Evolutionary conservation across 35 echinoderm and acorn worm species (phyloP).

Genomic region (Heliocidaris erythrogramma): DNA sequence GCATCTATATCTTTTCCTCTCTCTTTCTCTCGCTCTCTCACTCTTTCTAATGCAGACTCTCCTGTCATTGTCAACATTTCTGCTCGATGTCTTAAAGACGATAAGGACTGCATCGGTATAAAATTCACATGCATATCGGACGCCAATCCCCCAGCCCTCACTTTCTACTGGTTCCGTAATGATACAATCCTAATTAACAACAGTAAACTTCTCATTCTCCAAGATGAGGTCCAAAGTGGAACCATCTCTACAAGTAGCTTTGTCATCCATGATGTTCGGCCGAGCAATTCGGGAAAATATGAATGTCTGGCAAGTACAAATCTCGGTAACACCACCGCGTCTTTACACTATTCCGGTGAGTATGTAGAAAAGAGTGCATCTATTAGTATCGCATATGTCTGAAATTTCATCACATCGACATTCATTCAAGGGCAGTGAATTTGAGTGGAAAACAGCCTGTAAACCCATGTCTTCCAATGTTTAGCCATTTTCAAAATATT

Average conservation of each 20-base stretch:
- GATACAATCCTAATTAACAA: not conserved
- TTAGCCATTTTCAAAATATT: not conserved
- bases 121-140: not conserved
- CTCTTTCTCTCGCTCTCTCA: not conserved
- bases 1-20: not conserved
- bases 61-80: not conserved
- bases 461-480: not conserved
- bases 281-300: not conserved
- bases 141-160: not conserved
- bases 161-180: not conserved
- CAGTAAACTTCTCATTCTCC: not conserved
- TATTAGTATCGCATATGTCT: too few species aligned
- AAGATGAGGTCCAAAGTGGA: not conserved
- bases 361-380: not conserved
- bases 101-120: not conserved
- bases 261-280: not conserved
- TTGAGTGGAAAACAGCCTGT: too few species aligned
- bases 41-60: not conserved
- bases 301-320: not conserved
- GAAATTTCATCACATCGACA: too few species aligned
- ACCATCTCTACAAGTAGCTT: not conserved
- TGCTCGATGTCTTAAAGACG: not conserved
- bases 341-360: not conserved
- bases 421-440: too few species aligned
- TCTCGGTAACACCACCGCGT: not conserved